Percentiles rank a stretch among this genome's conserved stretches.
These are phyloP conservation scores for Tridacna gigas DNA, from an alignment of 2,888 invertebrate species.

Conservation along the genomic window DNA sequence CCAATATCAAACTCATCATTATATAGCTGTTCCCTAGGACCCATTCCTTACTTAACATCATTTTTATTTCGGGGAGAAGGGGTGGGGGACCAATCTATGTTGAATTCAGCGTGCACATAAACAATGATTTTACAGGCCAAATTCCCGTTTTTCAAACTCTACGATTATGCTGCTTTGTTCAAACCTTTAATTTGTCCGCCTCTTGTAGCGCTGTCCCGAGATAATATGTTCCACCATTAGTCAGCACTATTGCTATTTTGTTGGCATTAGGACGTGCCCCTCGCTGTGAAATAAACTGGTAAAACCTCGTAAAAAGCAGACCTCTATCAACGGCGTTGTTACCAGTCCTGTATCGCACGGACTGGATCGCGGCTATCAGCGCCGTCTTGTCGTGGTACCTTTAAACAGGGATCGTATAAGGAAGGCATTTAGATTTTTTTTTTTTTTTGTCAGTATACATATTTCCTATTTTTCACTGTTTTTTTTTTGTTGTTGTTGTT, in stretches of 20 bases:
- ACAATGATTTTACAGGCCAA: too few species aligned
- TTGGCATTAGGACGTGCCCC: conserved; percentile 62
- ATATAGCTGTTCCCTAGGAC: too few species aligned
- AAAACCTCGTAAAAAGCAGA: conserved; percentile 60
- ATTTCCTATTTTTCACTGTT: too few species aligned
- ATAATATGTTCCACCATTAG: conserved; percentile 69
- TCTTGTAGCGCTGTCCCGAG: conserved; percentile 57
- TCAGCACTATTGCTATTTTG: conserved; percentile 66
- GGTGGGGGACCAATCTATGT: background rate
- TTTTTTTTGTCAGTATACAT: too few species aligned
- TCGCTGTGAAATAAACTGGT: conserved; percentile 56
- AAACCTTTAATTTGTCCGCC: conserved; percentile 58
- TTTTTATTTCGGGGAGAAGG: too few species aligned
- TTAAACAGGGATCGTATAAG: too few species aligned
- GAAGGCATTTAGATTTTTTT: too few species aligned
- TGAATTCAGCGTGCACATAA: too few species aligned
- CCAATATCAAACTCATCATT: too few species aligned
- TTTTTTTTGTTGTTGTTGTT: too few species aligned
- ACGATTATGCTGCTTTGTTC: background rate
- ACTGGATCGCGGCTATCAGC: conserved; percentile 58
- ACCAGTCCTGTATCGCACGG: conserved; percentile 54
- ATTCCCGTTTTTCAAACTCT: background rate
- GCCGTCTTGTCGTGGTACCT: conserved; percentile 53
- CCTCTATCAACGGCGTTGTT: conserved; percentile 62
- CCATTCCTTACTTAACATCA: too few species aligned